Evolutionary conservation across 1,140 invertebrate species (phyloP).

Genomic region (Zeugodacus cucurbitae): DNA sequence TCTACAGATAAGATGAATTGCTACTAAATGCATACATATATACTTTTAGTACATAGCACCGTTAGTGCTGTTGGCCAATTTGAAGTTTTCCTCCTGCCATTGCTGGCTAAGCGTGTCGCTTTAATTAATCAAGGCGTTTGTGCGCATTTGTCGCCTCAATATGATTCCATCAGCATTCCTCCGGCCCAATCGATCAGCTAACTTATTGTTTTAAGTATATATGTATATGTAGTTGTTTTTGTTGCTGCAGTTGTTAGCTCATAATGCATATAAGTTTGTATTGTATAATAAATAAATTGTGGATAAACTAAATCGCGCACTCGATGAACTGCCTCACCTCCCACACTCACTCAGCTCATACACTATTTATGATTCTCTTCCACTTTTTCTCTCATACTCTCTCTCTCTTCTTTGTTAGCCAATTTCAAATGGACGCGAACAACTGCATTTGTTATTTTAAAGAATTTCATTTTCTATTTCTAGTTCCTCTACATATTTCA

Average conservation of each 20-base stretch:
- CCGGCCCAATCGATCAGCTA: neutral
- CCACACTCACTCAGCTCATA: neutral
- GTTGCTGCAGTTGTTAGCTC: neutral
- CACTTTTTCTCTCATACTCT: neutral
- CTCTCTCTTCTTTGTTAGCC: neutral
- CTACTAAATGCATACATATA: neutral
- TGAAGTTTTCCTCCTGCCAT: neutral
- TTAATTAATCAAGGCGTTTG: neutral
- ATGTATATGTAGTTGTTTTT: neutral
- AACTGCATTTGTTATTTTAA: constrained; percentile 25
- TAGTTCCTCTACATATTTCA: neutral
- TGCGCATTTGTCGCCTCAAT: neutral
- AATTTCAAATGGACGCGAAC: constrained; percentile 22
- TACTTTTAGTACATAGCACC: neutral
- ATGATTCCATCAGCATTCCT: neutral
- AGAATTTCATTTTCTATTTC: constrained; percentile 21
- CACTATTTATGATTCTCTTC: neutral
- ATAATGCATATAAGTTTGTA: neutral
- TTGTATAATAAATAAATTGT: constrained; percentile 29
- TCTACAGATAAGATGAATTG: neutral
- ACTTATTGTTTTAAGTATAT: neutral
- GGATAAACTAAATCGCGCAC: neutral
- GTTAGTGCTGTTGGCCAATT: neutral
- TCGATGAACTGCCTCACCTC: neutral
- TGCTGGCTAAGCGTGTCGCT: neutral